These are phyloP conservation scores for Coremacera marginata DNA, from an alignment of 2,888 invertebrate genomes.

Conservation along the genomic window DNA sequence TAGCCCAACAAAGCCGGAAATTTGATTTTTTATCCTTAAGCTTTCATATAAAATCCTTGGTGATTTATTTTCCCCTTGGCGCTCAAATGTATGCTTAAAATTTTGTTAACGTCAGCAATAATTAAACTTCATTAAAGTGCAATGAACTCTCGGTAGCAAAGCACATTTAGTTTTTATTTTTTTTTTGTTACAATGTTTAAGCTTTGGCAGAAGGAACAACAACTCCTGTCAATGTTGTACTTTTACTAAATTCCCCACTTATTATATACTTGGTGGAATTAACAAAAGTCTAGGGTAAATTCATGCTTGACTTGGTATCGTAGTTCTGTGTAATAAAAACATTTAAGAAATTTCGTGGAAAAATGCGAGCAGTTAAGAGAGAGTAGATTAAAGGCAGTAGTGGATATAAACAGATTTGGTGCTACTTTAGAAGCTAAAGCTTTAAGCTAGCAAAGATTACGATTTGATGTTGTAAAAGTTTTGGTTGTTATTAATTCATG, in stretches of 20 bases:
- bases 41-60: background rate
- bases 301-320: background rate
- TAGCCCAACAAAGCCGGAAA: too few species aligned
- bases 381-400: background rate
- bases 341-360: background rate
- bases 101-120: background rate
- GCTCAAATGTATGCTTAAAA: background rate
- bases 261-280: background rate
- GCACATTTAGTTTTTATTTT: background rate
- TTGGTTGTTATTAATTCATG: too few species aligned
- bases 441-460: too few species aligned
- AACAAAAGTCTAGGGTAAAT: slow-evolving; percentile 11
- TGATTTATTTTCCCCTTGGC: background rate
- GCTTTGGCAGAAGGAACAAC: background rate
- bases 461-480: too few species aligned
- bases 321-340: background rate
- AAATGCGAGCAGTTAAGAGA: background rate
- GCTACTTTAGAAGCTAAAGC: too few species aligned
- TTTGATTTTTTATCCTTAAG: too few species aligned
- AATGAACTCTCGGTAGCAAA: slow-evolving; percentile 6
- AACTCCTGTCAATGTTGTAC: too few species aligned
- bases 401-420: too few species aligned
- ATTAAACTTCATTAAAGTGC: slow-evolving; percentile 12
- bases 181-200: background rate
- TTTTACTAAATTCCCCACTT: background rate